phyloP scores from a whole-genome alignment of 2,888 invertebrate species.

The Carterocephalus palaemon region DNA sequence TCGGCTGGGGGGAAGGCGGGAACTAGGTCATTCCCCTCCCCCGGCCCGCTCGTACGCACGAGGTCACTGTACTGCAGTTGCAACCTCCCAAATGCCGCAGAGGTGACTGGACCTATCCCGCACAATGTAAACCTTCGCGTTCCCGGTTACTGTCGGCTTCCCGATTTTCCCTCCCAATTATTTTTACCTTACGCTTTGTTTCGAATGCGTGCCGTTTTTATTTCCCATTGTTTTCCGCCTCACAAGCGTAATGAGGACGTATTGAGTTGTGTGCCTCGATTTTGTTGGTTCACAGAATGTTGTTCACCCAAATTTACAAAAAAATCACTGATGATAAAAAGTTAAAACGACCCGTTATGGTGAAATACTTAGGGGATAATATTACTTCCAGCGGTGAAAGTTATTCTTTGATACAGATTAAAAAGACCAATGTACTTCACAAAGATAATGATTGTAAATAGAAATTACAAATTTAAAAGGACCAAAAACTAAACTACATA shows the following conservation, averaged over 20 bases:
- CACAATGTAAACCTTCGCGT: slow-evolving; percentile 23
- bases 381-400: too few relatives aligned
- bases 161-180: slow-evolving; percentile 23
- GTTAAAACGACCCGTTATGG: too few relatives aligned
- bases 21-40: slow-evolving; percentile 36
- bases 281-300: background rate
- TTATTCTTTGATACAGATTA: too few relatives aligned
- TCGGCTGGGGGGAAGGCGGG: slow-evolving; percentile 59
- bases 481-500: too few relatives aligned
- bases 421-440: too few relatives aligned
- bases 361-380: too few relatives aligned
- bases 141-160: slow-evolving; percentile 24
- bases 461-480: too few relatives aligned
- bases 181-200: slow-evolving; percentile 27
- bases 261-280: slow-evolving; percentile 7
- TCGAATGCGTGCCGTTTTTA: slow-evolving; percentile 9
- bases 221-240: slow-evolving; percentile 6
- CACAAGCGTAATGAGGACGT: slow-evolving; percentile 4
- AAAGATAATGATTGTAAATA: too few relatives aligned
- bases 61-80: slow-evolving; percentile 78
- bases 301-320: background rate
- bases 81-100: slow-evolving; percentile 66
- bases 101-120: slow-evolving; percentile 58
- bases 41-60: slow-evolving; percentile 68
- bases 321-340: too few relatives aligned